Conservation (phyloP, 1,140 invertebrate species). For the Nasonia giraulti region DNA sequence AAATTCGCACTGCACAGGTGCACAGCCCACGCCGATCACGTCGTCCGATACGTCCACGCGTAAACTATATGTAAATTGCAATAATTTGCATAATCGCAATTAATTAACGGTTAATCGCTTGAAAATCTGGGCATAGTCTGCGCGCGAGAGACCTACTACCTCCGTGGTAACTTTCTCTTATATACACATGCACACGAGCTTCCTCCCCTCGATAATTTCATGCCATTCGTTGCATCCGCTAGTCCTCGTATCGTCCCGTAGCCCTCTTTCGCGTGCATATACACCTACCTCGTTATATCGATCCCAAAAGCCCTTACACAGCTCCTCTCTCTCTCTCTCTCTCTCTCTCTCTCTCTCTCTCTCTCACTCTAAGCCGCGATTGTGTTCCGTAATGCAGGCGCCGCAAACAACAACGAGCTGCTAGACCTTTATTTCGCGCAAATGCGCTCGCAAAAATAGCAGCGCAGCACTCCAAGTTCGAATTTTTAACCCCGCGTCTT, state of each 20-base stretch:
- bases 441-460: no score
- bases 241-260: neutral
- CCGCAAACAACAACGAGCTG: no score
- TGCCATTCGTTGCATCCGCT: neutral
- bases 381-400: neutral
- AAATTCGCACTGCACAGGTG: no score
- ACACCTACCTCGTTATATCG: neutral
- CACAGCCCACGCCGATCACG: neutral
- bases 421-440: no score
- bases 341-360: no score
- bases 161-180: neutral
- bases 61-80: slow-evolving; percentile 21
- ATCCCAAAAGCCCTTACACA: neutral
- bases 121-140: slow-evolving; percentile 11
- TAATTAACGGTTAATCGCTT: slow-evolving; percentile 37
- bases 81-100: slow-evolving; percentile 28
- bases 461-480: no score
- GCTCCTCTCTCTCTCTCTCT: no score
- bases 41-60: neutral
- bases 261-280: neutral
- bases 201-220: neutral
- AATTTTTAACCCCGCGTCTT: no score
- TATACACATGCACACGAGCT: no score
- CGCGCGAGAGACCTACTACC: neutral
- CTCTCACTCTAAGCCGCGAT: neutral